Base-by-base conservation (phyloP, 2,888 invertebrate species). In the Oasisia sp. region DNA sequence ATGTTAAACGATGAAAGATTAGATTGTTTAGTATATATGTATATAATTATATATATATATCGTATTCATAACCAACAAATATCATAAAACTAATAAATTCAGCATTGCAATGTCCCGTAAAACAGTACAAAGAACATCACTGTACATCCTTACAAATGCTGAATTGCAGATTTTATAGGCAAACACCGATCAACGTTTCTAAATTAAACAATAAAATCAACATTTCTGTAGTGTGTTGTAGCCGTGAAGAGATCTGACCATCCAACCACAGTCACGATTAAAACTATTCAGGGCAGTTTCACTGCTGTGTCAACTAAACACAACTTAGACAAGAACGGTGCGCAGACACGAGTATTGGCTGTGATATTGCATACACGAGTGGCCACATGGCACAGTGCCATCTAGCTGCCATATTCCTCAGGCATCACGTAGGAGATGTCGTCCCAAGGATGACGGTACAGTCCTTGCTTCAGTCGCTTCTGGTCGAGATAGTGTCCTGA, bases 371-470 rank as follows among this genome's bases (percentile, higher is more conserved):
- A 74, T 74, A 74, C 74, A 74, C 19, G n/a, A 4, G 19, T 74
- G 74, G 74, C 74, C 74, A 19, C 74, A 74, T 74, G 74, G 3
- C 27, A 74, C 5, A 5, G 74, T n/a, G 74, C 74, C 74, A 74
- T 74, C 74, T 91, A 89, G 91, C 58, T 58, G 50, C 91, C 50
- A 45, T 89, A 92, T 58, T 92, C 89, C 91, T 98, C 98, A 8
- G 98, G 98, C 95, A 98, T 97, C 93, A 98, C 97, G 96, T 98
- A 98, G 0, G 98, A 98, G 97, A 99, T 99, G 96, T 99, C 99
- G 96, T 99, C 99, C 99, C 99, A 99, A 0, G 99, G 99, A 97
- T 99, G 99, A 95, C 99, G 98, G 97, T 99, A 99, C 7, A 99
- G 97, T 11, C 99, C 99, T 97, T 99, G 99, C 96, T 99, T 99